phyloP scores from a whole-genome alignment of 1,140 invertebrate genomes.

The Solenopsis fugax region DNA sequence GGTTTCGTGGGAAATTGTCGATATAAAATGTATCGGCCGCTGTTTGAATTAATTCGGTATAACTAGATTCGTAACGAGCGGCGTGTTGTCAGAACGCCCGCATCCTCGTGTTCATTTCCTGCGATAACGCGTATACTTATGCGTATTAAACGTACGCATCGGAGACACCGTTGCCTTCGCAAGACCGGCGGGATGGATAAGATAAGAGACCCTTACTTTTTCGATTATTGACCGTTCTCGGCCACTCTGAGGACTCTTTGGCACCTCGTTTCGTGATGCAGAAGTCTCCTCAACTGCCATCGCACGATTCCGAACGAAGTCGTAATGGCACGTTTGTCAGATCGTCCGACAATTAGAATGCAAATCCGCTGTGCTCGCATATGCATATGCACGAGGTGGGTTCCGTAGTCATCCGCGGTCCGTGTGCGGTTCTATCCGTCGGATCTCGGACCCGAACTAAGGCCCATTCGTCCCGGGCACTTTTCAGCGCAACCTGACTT shows the following conservation, averaged over 20 bases:
- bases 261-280: constrained; percentile 59
- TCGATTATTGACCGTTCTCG: constrained; percentile 55
- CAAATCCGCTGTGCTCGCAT: constrained; percentile 73
- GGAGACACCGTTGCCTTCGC: constrained; percentile 31
- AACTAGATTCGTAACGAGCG: constrained; percentile 29
- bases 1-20: background rate
- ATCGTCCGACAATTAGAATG: constrained; percentile 82
- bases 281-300: background rate
- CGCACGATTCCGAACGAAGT: constrained; percentile 30
- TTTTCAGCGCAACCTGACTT: constrained; percentile 19
- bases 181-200: constrained; percentile 37
- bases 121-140: constrained; percentile 47
- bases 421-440: constrained; percentile 22
- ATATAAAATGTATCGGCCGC: background rate
- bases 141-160: constrained; percentile 43
- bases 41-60: constrained; percentile 36
- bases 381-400: constrained; percentile 47
- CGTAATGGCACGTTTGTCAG: constrained; percentile 73
- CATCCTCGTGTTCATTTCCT: constrained; percentile 14
- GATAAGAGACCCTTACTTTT: constrained; percentile 52
- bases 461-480: constrained; percentile 2
- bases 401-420: constrained; percentile 5
- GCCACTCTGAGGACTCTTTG: constrained; percentile 45
- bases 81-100: constrained; percentile 27
- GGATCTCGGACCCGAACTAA: constrained; percentile 2